Evolutionary conservation across 2,888 invertebrate genomes (phyloP), one percentile per base, ranked within the genome.

Genomic region (Drosophila gaucha): DNA sequence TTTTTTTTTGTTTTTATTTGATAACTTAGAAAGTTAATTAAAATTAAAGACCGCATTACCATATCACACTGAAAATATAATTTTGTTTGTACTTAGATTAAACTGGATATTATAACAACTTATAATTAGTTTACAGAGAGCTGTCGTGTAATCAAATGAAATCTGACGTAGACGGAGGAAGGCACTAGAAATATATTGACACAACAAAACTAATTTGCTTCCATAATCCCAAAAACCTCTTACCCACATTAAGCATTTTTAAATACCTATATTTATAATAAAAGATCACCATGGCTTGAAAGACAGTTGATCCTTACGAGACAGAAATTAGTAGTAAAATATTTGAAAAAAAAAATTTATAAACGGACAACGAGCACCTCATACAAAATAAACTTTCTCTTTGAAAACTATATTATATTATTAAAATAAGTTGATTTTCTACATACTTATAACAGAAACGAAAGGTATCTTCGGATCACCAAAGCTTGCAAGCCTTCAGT

Each of bases 111-210:
- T 41, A 16, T 14, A 41, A 41, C 41, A 41, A 41, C 16, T 41
- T 16, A 18, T 26, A 41, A 1, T 41, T 16, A 41, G 14, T 26
- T 16, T 26, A 41, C 41, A 16, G 18, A 44, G 3, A 30, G 6
- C 6, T 33, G 1, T 4, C 6, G 33, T 14, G 14, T 14, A 33
- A 14, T 4, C 12, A 33, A 33, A 6, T 33, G 14, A 33, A n/a
- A 33, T 14, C 5, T 6, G 14, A 33, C 14, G 5, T 6, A 33
- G n/a, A 20, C 1, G 44, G 28, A 44, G 12, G 30, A 44, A 44
- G 44, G 44, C 44, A 30, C 44, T 44, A 30, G 44, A 30, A 44
- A 44, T 30, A 20, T 18, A 44, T 30, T 44, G 18, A 30, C 44
- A 41, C 10, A 41, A 24, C 24, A 41, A 24, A 41, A 16, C 24